Base-by-base conservation (phyloP, 2,113 vertebrate genomes). In the Sterrhoptilus dennistouni region DNA sequence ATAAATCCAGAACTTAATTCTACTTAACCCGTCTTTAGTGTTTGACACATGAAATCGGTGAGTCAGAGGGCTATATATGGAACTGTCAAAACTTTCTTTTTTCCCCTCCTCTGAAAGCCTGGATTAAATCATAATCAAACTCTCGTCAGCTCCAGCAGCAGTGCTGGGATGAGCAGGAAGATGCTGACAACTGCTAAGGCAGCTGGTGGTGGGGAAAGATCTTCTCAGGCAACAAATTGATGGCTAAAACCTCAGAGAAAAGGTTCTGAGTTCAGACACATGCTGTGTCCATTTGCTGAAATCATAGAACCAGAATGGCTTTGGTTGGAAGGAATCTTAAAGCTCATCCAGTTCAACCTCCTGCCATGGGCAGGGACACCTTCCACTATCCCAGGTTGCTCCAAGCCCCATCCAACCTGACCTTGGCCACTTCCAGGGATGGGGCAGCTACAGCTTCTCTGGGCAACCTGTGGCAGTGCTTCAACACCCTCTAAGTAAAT, bases 61-160 rank as follows among this genome's bases (percentile, higher is more conserved):
- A 97, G 84, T 98, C 96, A 98, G n/a, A 90, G 82, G 74, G 91
- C 95, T 98, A 94, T 94, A 94, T 94, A 83, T 71, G 94, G 97
- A 97, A 63, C 96, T 85, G 95, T 94, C 93, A 94, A 91, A 96
- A 92, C 74, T 68, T 85, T 82, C 64, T 45, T 83, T 89, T 89
- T 89, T 65, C 50, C 86, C 83, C 70, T 91, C 92, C 82, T 94
- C 89, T 85, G 87, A 96, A 96, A 93, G 78, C 80, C 76, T 79
- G 82, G 93, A 90, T 90, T 92, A 89, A 91, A 91, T 83, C 29
- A 75, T 12, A 59, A 83, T 56, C 81, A 82, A 95, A 66, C 17
- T 90, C 64, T 50, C 9, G 0, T 7, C 75, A 83, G 79, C 84
- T 95, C 93, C 83, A 78, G 66, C 87, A 90, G 83, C 75, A 36